Conservation (phyloP, 2,888 invertebrate species). For the Crematogaster levior region DNA sequence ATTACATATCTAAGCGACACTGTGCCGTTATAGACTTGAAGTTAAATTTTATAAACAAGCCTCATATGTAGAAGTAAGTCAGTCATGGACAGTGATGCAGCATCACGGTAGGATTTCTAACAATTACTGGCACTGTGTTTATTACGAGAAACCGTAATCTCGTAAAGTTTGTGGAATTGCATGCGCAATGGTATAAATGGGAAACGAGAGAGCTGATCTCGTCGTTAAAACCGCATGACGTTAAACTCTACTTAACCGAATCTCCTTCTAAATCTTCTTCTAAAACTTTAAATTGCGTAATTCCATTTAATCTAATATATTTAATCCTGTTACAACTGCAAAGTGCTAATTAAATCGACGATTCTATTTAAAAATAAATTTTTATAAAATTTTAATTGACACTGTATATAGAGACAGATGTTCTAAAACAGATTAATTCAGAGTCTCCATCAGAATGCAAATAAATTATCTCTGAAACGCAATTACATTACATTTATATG, state of each 20-base stretch:
- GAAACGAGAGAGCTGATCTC: constrained; percentile 13
- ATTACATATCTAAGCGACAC: no score
- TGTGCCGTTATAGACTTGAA: not conserved
- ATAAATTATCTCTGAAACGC: not conserved
- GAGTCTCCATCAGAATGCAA: not conserved
- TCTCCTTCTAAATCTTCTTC: no score
- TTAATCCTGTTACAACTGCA: not conserved
- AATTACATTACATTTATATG: not conserved
- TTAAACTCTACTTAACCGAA: constrained; percentile 27
- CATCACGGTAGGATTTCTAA: not conserved
- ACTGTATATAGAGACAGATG: not conserved
- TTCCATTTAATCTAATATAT: not conserved
- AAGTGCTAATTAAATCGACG: not conserved
- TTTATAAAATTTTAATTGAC: not conserved
- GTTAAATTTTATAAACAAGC: not conserved
- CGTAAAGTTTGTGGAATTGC: constrained; percentile 28
- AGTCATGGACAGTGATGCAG: not conserved
- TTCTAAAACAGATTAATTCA: not conserved
- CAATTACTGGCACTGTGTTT: constrained; percentile 11
- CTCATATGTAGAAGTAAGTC: not conserved
- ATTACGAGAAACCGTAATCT: constrained; percentile 34
- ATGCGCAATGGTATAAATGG: constrained; percentile 27
- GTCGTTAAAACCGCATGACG: constrained; percentile 10
- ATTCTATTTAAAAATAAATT: not conserved
- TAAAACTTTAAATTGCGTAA: constrained; percentile 16